phyloP scores from a whole-genome alignment of 2,888 invertebrate genomes.

The Sclerodermus sp. region DNA sequence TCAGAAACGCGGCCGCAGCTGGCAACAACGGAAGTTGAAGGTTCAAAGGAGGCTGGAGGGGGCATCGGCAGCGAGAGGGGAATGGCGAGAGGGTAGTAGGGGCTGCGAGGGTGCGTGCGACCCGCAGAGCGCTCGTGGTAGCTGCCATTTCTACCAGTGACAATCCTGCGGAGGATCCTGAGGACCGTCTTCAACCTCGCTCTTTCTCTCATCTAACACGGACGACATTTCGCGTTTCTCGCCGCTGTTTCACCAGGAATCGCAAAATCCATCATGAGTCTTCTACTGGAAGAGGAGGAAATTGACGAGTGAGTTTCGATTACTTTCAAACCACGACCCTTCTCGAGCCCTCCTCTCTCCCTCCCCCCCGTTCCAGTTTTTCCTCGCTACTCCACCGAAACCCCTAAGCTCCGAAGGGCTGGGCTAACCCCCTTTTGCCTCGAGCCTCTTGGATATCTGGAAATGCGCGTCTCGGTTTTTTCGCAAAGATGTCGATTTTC shows the following conservation, averaged over 20 bases:
- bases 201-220: too few relatives aligned
- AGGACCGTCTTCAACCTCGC: too few relatives aligned
- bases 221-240: too few relatives aligned
- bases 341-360: too few relatives aligned
- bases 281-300: constrained; percentile 45
- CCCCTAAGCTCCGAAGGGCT: too few relatives aligned
- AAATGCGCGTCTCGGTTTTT: too few relatives aligned
- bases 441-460: too few relatives aligned
- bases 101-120: neutral
- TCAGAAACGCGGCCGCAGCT: neutral
- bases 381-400: too few relatives aligned
- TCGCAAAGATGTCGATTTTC: too few relatives aligned
- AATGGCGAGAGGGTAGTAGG: neutral
- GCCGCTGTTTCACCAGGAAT: neutral
- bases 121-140: neutral
- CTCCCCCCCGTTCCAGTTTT: too few relatives aligned
- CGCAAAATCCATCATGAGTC: constrained; percentile 26
- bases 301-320: constrained; percentile 46
- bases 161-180: constrained; percentile 28
- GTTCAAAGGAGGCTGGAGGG: neutral
- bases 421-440: too few relatives aligned
- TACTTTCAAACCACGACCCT: neutral
- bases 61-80: neutral
- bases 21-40: too few relatives aligned
- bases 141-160: constrained; percentile 15